phyloP scores from a whole-genome alignment of 2,797 vertebrate genomes.

The Falco novaeseelandiae region DNA sequence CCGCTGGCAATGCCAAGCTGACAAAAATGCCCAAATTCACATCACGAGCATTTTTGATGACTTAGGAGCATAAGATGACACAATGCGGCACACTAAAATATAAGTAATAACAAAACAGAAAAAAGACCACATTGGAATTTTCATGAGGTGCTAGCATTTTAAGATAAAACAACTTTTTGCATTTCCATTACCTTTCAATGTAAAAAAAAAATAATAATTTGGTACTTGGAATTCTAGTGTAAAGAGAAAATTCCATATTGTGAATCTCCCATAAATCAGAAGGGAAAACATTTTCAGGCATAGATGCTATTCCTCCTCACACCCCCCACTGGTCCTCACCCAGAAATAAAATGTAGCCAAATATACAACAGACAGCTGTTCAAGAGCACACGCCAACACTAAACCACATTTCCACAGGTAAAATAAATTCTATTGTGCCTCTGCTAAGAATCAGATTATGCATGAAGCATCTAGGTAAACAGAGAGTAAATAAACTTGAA shows the following conservation, averaged over 20 bases:
- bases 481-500: constrained; percentile 34
- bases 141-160: not conserved
- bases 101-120: not conserved
- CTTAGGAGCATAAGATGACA: not conserved
- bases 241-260: not conserved
- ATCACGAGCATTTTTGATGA: not conserved
- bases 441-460: constrained; percentile 12
- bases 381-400: constrained; percentile 10
- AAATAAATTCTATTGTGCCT: constrained; percentile 29
- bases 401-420: constrained; percentile 35
- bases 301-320: not conserved
- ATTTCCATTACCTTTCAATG: not conserved
- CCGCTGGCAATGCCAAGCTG: not conserved
- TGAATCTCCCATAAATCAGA: not conserved
- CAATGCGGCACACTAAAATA: not conserved
- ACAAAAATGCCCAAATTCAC: not conserved
- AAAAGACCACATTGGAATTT: not conserved
- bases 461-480: constrained; percentile 2
- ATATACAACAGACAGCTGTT: constrained; percentile 29
- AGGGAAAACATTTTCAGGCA: constrained; percentile 11
- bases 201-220: not conserved
- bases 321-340: not conserved
- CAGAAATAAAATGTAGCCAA: constrained; percentile 33
- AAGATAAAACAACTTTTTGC: not conserved
- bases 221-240: not conserved